A percentile compares a stretch with the other conserved stretches of the same genome.
Conservation (phyloP, 2,797 vertebrate genomes). For the Poeciliopsis gracilis region DNA sequence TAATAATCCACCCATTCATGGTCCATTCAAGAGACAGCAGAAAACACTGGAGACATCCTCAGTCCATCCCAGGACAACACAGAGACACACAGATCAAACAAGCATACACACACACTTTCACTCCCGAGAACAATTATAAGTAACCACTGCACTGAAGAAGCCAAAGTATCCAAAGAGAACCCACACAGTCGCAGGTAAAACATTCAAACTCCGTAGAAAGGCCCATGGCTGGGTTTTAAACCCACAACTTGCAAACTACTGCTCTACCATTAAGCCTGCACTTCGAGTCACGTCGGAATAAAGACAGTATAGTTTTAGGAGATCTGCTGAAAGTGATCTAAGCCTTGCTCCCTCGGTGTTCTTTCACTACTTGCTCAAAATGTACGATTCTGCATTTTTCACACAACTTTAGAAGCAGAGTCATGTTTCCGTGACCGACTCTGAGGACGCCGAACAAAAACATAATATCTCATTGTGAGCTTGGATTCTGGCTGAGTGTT, state of each 20-base stretch:
- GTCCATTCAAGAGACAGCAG: background rate
- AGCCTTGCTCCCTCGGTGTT: conserved; percentile 23
- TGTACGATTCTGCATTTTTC: background rate
- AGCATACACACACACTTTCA: background rate
- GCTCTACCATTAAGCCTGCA: background rate
- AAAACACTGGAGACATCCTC: background rate
- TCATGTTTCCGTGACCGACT: conserved; percentile 40
- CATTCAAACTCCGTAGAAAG: background rate
- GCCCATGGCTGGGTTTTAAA: background rate
- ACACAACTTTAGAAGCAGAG: conserved; percentile 12
- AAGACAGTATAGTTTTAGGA: background rate
- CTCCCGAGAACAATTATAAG: background rate
- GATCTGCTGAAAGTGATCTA: conserved; percentile 3
- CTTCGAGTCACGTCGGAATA: background rate
- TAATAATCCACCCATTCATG: background rate
- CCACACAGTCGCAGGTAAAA: background rate
- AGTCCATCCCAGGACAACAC: background rate
- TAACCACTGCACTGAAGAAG: background rate
- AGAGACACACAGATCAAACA: background rate
- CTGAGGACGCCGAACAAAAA: conserved; percentile 49
- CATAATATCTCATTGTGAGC: conserved; percentile 58
- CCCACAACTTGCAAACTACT: background rate
- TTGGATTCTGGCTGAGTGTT: conserved; percentile 16
- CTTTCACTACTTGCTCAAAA: conserved; percentile 7
- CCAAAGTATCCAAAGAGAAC: background rate